Evolutionary conservation across 2,113 vertebrate species (phyloP).

Genomic region (Odontesthes bonariensis): DNA sequence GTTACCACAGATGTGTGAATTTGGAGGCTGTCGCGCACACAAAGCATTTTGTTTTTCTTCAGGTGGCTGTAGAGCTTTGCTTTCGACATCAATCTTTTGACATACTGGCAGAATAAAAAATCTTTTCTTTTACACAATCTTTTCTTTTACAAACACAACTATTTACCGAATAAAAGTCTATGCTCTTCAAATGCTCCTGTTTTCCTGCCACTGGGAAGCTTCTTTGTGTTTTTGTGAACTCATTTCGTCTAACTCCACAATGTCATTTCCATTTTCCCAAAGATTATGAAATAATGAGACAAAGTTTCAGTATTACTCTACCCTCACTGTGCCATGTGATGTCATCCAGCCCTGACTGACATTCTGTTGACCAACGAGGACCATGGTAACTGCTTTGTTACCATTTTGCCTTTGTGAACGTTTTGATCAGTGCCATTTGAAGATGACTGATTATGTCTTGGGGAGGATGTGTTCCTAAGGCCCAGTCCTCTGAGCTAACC

Average conservation of each 20-base stretch:
- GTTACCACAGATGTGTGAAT: too few relatives aligned
- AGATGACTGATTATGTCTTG: background rate
- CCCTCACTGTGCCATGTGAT: background rate
- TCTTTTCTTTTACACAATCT: too few relatives aligned
- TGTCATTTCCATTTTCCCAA: too few relatives aligned
- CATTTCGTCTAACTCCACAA: too few relatives aligned
- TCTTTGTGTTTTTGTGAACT: background rate
- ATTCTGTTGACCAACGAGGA: background rate
- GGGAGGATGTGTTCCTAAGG: background rate
- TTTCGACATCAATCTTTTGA: background rate
- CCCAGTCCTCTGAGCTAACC: background rate
- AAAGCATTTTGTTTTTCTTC: background rate
- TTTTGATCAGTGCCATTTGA: background rate
- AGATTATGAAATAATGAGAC: background rate
- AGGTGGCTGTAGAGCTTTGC: background rate
- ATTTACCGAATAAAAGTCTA: too few relatives aligned
- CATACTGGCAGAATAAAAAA: too few relatives aligned
- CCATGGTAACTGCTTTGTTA: background rate
- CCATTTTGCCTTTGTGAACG: background rate
- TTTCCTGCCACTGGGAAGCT: background rate
- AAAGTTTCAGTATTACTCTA: background rate
- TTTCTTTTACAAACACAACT: too few relatives aligned
- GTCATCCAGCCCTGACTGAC: conserved; percentile 2
- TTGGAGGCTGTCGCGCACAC: background rate
- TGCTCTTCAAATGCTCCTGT: background rate